Evolutionary conservation across 1,140 invertebrate species (phyloP), one percentile per base, ranked within the genome.

Genomic region (Caenorhabditis remanei): DNA sequence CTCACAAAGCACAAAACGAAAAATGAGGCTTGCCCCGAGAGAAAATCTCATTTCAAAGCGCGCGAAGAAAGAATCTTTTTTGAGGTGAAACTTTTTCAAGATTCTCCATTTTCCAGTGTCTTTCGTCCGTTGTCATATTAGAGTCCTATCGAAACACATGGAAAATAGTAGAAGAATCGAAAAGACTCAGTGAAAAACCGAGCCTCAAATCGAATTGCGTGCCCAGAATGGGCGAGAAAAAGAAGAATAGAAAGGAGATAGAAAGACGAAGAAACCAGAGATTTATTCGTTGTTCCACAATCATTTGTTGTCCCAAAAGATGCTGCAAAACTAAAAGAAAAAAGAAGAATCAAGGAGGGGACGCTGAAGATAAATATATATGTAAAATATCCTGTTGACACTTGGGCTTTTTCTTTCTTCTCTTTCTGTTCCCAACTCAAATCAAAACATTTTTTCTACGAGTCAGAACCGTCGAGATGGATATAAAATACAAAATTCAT

Each of bases 281-380:
- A 79, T 48, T 79, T 79, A 79, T 50, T 79, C 71, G 71, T 79
- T 79, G 71, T 50, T 79, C 71, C 71, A 79, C 43, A 79, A 79
- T 79, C 71, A 50, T 79, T 79, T 79, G 19, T 48, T 50, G 71
- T 48, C 46, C 40, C n/a, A 50, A 79, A 24, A 71, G 24, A 50
- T 14, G 13, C 16, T 43, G 11, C 19, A 41, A 40, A n/a, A 19
- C 4, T 19, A n/a, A 19, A 24, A 79, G n/a, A 50, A 24, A 79
- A 50, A 79, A 11, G n/a, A 21, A 48, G 24, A 21, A 32, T 32
- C 32, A 65, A 65, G 13, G 9, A 65, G 9, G 71, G 71, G 43
- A 75, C 13, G 11, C 41, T 75, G 71, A 79, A 79, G 16, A 50
- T 63, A 63, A 32, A 63, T 63, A 63, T 63, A 32, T 63, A 63